Evolutionary conservation across 2,113 vertebrate species (phyloP).

Genomic region (Nannospalax galili): DNA sequence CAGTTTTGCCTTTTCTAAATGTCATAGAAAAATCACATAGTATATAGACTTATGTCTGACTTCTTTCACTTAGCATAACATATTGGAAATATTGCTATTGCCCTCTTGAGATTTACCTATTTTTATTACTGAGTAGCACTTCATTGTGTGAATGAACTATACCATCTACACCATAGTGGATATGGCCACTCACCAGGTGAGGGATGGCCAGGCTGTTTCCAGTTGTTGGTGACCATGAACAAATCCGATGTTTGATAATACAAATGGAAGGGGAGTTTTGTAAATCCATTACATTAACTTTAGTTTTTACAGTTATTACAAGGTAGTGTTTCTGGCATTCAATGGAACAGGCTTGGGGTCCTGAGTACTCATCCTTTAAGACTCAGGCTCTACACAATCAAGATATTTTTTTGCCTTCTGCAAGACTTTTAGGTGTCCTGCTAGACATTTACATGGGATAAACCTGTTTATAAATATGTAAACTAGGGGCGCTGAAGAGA

Average conservation of each 20-base stretch:
- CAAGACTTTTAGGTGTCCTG: neutral
- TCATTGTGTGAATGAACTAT: accelerated
- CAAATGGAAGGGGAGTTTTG: neutral
- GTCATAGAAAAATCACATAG: neutral
- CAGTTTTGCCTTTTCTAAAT: neutral
- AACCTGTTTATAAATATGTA: neutral
- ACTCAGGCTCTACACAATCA: neutral
- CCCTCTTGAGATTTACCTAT: neutral
- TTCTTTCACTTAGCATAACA: neutral
- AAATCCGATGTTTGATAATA: neutral
- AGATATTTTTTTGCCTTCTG: neutral
- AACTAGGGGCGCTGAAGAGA: neutral
- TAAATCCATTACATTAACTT: neutral
- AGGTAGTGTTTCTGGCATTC: neutral
- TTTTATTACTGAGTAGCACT: neutral
- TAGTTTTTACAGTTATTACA: neutral
- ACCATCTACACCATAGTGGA: accelerated
- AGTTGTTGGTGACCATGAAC: neutral
- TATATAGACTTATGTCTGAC: neutral
- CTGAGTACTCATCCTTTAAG: neutral
- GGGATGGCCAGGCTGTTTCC: neutral
- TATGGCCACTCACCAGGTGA: neutral
- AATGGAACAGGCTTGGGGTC: neutral
- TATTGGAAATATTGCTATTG: neutral
- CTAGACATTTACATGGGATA: neutral